Evolutionary conservation across 2,797 vertebrate genomes (phyloP).

Genomic region (Phoebastria nigripes): DNA sequence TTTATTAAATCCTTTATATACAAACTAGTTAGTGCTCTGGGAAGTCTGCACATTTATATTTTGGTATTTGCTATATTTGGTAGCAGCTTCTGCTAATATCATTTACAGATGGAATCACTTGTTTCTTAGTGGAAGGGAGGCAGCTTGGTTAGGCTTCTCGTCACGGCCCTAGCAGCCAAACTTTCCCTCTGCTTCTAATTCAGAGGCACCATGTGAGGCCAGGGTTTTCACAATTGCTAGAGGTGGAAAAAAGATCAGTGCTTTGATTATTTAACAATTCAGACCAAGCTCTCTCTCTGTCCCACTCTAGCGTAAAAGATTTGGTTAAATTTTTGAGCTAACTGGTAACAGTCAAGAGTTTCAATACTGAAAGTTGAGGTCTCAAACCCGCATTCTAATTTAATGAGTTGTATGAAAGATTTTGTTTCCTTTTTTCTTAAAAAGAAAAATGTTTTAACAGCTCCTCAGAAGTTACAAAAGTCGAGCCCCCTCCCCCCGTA

Average conservation of each 20-base stretch:
- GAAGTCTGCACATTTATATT: not conserved
- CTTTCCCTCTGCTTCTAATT: not conserved
- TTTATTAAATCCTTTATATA: not conserved
- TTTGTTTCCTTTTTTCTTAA: not conserved
- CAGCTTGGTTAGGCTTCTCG: not conserved
- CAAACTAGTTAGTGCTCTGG: not conserved
- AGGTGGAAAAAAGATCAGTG: not conserved
- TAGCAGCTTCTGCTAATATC: not conserved
- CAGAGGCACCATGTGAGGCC: not conserved
- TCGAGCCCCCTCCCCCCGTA: accelerated
- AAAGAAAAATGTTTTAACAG: not conserved
- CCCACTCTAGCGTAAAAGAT: not conserved
- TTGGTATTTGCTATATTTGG: not conserved
- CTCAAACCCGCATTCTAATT: not conserved
- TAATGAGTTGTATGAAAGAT: not conserved
- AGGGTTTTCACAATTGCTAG: not conserved
- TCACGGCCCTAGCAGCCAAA: not conserved
- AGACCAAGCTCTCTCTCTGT: not conserved
- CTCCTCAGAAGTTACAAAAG: not conserved
- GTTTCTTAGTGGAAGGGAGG: not conserved
- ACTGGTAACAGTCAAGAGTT: not conserved
- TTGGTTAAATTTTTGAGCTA: not conserved
- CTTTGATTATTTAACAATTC: not conserved
- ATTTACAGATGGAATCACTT: constrained; percentile 2
- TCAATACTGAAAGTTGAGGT: not conserved